Evolutionary conservation across 2,113 vertebrate species (phyloP), one percentile per base, ranked within the genome.

Genomic region (Pleuronectes platessa): DNA sequence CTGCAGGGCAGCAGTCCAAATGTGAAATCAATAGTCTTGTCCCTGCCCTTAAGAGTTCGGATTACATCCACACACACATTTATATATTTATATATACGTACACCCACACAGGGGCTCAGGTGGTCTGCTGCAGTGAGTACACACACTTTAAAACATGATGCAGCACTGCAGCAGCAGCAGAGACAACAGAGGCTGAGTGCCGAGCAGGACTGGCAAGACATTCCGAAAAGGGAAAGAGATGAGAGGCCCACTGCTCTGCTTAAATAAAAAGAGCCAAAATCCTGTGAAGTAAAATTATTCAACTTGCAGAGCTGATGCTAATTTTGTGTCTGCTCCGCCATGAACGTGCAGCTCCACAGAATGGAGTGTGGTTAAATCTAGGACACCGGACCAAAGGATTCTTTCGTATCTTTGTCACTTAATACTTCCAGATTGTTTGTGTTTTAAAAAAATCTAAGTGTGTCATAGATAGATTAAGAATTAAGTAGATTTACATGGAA

Each of bases 21-120:
- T 74, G 80, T 76, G 85, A 88, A 90, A 90, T 92, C 87, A 74
- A 90, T 90, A 89, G 84, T 84, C 79, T 88, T 85, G 86, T 89
- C 73, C 80, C 27, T 72, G 81, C 72, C 77, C 65, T 69, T 3
- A n/a, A 61, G 83, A 81, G 83, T 62, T 88, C 68, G 23, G 79
- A 81, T 91, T 87, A 74, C 81, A 26, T 27, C 18, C 68, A 82
- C 47, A 68, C 55, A 61, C 1, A 0, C 27, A 31, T 31, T 31
- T 31, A 31, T 31, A 31, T 31, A 31, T 31, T 7, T 35, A 31
- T 56, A 56, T 42, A 55, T 4, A 65, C 15, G 21, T 17, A 68
- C 23, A 42, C 31, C 62, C 35, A 27, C 23, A 81, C 37, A 59
- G 55, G 27, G 71, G 79, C 74, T 86, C 86, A 91, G 84, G 86